These are phyloP conservation scores for Varanus komodoensis DNA, from an alignment of 2,113 vertebrate genomes.

Conservation along the genomic window DNA sequence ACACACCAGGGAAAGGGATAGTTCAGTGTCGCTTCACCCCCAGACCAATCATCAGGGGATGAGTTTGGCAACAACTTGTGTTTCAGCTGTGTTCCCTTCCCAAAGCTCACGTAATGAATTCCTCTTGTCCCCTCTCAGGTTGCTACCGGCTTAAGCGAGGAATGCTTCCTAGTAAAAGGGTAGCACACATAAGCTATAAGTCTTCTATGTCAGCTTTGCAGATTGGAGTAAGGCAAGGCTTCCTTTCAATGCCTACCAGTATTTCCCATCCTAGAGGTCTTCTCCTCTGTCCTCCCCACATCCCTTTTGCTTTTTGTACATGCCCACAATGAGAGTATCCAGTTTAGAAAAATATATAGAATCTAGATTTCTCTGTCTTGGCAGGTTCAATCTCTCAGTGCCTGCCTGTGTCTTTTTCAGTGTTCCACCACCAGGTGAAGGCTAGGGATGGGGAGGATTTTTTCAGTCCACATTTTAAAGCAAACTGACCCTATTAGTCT, in stretches of 20 bases:
- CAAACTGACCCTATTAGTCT: no score
- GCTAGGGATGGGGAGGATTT: no score
- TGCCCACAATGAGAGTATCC: no score
- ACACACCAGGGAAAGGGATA: no score
- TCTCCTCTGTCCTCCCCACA: background rate
- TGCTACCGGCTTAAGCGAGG: background rate
- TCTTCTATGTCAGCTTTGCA: background rate
- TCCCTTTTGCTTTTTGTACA: background rate
- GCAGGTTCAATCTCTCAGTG: no score
- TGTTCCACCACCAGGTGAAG: no score
- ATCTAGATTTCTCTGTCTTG: no score
- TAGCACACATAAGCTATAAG: background rate
- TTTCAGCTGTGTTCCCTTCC: background rate
- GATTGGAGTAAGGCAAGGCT: no score
- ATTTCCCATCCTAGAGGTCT: background rate
- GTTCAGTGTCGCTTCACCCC: background rate
- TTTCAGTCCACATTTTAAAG: no score
- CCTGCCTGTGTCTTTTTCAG: no score
- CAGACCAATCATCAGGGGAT: background rate
- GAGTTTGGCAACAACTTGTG: no score
- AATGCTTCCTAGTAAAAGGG: background rate
- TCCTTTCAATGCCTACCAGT: background rate
- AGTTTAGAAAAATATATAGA: no score
- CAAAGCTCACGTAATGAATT: background rate
- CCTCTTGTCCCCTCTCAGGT: background rate